phyloP scores from a whole-genome alignment of 2,797 vertebrate genomes.

The Manis pentadactyla region DNA sequence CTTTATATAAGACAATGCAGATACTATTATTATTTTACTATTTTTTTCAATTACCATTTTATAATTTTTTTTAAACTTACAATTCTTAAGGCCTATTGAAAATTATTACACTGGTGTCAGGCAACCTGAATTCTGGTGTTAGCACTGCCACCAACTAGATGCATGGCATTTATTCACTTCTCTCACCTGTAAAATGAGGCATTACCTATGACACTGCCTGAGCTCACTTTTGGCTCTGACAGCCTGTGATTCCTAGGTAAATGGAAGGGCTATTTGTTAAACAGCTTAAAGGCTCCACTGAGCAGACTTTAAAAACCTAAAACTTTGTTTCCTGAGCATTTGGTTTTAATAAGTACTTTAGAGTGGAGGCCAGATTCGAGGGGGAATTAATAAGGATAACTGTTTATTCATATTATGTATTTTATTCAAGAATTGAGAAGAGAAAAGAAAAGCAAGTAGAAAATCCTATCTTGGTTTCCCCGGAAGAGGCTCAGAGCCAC shows the following conservation, averaged over 20 bases:
- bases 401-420: slow-evolving; percentile 23
- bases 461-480: slow-evolving; percentile 23
- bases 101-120: not conserved
- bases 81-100: not conserved
- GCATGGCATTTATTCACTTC: not conserved
- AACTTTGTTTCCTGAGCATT: not conserved
- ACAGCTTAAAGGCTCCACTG: not conserved
- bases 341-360: slow-evolving; percentile 14
- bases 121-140: not conserved
- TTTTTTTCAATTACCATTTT: not conserved
- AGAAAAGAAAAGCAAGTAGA: not conserved
- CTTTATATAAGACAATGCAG: not conserved
- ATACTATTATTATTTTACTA: too few relatives aligned
- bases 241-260: slow-evolving; percentile 26
- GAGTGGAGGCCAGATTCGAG: not conserved
- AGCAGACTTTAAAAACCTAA: slow-evolving; percentile 9
- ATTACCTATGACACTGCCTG: not conserved
- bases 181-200: not conserved
- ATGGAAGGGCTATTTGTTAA: slow-evolving; percentile 44
- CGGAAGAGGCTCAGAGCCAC: slow-evolving; percentile 1
- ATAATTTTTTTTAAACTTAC: not conserved
- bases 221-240: not conserved
- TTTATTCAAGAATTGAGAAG: not conserved
- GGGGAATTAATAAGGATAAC: not conserved
- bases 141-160: not conserved